Percentiles rank a stretch among this genome's conserved stretches.
Conservation (phyloP, 2,113 vertebrate genomes). For the Upupa epops region DNA sequence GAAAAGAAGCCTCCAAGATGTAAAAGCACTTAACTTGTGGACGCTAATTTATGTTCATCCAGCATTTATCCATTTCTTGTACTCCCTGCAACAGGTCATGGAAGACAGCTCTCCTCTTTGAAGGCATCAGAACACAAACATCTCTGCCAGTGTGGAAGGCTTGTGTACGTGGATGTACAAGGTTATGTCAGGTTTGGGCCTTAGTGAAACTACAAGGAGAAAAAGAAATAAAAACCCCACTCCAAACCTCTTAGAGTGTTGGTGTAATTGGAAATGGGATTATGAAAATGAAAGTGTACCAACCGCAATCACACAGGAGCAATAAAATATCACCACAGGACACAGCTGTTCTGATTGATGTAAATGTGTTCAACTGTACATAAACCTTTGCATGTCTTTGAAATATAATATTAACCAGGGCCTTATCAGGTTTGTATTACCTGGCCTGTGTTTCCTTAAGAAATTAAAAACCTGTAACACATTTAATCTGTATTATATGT, state of each 20-base stretch:
- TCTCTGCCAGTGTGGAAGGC: background rate
- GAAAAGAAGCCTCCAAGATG: background rate
- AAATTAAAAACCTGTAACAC: background rate
- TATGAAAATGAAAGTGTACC: background rate
- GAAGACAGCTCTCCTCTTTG: background rate
- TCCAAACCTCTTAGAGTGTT: background rate
- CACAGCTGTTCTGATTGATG: background rate
- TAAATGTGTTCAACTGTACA: background rate
- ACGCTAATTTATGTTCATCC: background rate
- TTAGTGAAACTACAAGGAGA: background rate
- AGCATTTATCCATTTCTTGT: background rate
- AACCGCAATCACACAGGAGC: background rate
- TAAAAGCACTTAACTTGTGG: background rate
- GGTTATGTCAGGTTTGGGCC: background rate
- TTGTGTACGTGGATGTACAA: background rate
- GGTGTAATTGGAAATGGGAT: fast-evolving
- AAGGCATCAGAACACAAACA: background rate
- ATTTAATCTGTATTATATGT: background rate
- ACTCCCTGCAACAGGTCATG: background rate
- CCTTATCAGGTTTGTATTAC: background rate
- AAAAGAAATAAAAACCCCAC: background rate
- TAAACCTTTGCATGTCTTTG: background rate
- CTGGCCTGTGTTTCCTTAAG: background rate
- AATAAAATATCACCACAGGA: background rate
- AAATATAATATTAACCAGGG: background rate